Conservation (phyloP, 1,140 invertebrate species). For the Drosophila sucinea region DNA sequence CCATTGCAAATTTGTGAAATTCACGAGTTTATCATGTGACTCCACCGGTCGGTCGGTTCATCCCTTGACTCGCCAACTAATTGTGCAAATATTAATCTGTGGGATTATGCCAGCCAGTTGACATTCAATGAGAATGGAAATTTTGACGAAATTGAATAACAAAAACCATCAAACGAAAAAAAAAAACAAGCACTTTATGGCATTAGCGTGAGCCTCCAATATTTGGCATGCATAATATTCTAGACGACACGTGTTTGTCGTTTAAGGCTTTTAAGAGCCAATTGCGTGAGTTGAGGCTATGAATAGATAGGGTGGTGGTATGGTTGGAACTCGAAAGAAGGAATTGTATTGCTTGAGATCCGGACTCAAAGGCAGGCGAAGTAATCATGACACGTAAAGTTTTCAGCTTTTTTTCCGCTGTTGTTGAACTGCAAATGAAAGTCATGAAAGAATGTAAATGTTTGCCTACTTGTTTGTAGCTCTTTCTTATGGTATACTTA, state of each 20-base stretch:
- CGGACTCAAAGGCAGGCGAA: neutral
- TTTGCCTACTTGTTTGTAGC: neutral
- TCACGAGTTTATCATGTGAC: slow-evolving; percentile 77
- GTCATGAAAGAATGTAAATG: slow-evolving; percentile 3
- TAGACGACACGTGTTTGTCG: slow-evolving; percentile 43
- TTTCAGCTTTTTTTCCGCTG: neutral
- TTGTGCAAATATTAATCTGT: slow-evolving; percentile 66
- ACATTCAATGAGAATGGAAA: slow-evolving; percentile 42
- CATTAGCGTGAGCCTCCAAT: slow-evolving; percentile 41
- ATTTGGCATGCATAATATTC: slow-evolving; percentile 38
- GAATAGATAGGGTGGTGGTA: neutral
- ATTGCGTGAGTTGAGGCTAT: slow-evolving; percentile 37
- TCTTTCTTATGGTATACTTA: neutral
- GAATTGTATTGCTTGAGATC: neutral
- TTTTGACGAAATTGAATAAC: slow-evolving; percentile 20
- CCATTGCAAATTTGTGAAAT: slow-evolving; percentile 49
- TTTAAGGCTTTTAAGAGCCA: slow-evolving; percentile 37
- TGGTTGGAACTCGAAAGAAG: neutral
- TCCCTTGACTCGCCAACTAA: slow-evolving; percentile 36
- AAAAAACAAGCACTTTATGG: slow-evolving; percentile 40
- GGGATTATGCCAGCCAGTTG: slow-evolving; percentile 46
- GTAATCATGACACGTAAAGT: neutral
- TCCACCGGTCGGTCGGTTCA: slow-evolving; percentile 3
- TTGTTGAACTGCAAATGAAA: neutral
- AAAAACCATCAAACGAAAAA: slow-evolving; percentile 10